Conservation (phyloP, 2,113 vertebrate species). For the Hypocryptadius cinnamomeus region DNA sequence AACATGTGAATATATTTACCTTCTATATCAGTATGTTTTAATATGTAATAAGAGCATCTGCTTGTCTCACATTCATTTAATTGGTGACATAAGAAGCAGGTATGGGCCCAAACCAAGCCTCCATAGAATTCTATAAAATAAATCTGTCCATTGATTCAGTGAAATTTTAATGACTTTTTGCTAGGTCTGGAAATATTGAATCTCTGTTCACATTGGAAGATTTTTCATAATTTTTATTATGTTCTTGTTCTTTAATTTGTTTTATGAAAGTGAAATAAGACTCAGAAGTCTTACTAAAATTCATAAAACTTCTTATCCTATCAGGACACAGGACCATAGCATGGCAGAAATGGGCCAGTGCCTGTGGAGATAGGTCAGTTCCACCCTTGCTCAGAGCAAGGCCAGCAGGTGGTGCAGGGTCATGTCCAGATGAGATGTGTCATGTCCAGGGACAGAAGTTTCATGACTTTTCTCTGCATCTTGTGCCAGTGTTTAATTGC, state of each 20-base stretch:
- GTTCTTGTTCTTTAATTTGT: background rate
- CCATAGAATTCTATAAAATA: background rate
- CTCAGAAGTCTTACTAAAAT: background rate
- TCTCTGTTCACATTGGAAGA: background rate
- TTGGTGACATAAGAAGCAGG: background rate
- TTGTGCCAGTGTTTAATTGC: background rate
- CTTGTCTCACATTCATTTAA: background rate
- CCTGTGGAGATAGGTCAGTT: rapidly evolving
- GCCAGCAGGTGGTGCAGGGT: background rate
- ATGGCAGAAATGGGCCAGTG: background rate
- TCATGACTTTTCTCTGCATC: background rate
- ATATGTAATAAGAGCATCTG: background rate
- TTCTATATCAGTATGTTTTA: background rate
- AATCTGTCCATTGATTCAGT: background rate
- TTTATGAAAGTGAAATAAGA: background rate
- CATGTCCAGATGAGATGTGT: background rate
- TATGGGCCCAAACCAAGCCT: background rate
- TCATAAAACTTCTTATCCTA: background rate
- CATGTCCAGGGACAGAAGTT: background rate
- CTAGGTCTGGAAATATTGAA: background rate
- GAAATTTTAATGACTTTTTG: background rate
- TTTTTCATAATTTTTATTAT: background rate
- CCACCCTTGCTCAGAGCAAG: background rate
- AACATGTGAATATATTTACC: background rate
- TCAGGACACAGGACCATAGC: background rate